phyloP scores from a whole-genome alignment of 2,888 invertebrate genomes.

The Ferrisia virgata region DNA sequence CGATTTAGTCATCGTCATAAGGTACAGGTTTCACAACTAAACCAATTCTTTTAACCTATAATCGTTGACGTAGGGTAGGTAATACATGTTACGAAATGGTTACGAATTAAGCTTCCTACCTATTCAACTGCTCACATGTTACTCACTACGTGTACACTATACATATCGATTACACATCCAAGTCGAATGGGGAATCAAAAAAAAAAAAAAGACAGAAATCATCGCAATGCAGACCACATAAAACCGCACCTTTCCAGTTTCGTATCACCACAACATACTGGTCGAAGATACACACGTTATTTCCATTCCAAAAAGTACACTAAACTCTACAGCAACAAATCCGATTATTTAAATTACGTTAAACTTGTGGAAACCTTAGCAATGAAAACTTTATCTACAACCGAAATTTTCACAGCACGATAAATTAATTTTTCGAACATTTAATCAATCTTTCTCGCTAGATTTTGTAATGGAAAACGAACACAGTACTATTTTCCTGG shows the following conservation, averaged over 20 bases:
- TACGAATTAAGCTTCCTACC: background rate
- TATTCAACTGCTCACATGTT: background rate
- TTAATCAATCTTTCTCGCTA: constrained; percentile 18
- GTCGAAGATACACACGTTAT: background rate
- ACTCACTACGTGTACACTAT: no score
- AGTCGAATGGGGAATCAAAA: no score
- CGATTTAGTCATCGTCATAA: no score
- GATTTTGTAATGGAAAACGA: background rate
- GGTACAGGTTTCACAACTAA: no score
- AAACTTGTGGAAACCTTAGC: constrained; percentile 2
- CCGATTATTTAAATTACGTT: constrained; percentile 24
- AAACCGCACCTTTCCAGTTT: background rate
- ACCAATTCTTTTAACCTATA: no score
- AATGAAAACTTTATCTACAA: background rate
- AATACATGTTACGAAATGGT: background rate
- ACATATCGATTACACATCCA: background rate
- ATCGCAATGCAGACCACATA: background rate
- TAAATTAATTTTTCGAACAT: constrained; percentile 13
- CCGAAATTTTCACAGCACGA: background rate
- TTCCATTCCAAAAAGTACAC: background rate
- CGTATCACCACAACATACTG: background rate
- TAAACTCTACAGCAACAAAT: background rate
- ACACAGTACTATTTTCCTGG: background rate
- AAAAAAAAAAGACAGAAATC: background rate
- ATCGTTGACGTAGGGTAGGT: no score